phyloP scores from a whole-genome alignment of 2,888 invertebrate genomes.

The Quadroppia sp. region DNA sequence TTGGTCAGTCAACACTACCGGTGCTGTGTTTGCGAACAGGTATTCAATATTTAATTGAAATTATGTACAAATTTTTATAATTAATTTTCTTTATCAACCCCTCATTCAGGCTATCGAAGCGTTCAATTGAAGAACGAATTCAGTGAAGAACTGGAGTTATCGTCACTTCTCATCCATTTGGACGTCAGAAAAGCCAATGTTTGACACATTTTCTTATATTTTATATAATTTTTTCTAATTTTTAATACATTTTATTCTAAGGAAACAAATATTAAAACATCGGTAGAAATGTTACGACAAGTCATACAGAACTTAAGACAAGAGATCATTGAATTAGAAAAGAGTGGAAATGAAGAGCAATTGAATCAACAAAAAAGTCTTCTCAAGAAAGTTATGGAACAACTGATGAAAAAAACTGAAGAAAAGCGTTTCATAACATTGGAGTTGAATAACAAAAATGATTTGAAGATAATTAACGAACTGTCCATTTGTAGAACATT shows the following conservation, averaged over 20 bases:
- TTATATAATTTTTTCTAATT: background rate
- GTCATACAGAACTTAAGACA: conserved; percentile 50
- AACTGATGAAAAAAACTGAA: conserved; percentile 16
- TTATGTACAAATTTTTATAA: background rate
- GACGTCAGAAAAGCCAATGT: conserved; percentile 58
- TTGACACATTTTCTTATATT: background rate
- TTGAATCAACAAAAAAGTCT: background rate
- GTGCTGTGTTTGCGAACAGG: conserved; percentile 56
- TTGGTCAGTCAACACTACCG: conserved; percentile 92
- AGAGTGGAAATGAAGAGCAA: conserved; percentile 19
- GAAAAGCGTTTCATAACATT: background rate
- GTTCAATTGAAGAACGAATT: conserved; percentile 81
- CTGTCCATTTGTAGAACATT: background rate
- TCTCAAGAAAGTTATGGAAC: background rate
- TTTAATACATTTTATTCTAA: conserved; percentile 11
- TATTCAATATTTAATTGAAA: conserved; percentile 23
- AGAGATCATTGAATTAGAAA: conserved; percentile 50
- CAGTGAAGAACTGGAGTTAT: conserved; percentile 87
- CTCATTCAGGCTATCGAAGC: conserved; percentile 71
- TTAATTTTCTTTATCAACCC: background rate
- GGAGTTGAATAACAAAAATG: background rate
- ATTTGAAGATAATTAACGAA: conserved; percentile 15
- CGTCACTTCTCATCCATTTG: conserved; percentile 78
- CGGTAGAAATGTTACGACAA: conserved; percentile 52
- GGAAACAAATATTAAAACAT: conserved; percentile 51